Evolutionary conservation across 2,888 invertebrate species (phyloP).

Genomic region (Bombyx huttoni): DNA sequence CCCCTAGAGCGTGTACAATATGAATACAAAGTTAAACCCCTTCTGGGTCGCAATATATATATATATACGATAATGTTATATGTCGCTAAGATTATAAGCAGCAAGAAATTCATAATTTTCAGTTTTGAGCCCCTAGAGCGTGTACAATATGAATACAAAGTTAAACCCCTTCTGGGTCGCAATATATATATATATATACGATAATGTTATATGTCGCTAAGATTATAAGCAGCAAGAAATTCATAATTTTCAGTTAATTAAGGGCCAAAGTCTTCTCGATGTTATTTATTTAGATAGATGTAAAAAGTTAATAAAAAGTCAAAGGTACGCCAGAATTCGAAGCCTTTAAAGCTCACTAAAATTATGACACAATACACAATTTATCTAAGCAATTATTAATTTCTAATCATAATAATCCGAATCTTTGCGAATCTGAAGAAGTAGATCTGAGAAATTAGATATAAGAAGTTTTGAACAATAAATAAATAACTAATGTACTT

Average conservation of each 20-base stretch:
- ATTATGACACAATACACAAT: not conserved
- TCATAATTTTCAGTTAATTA: too few relatives aligned
- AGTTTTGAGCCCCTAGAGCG: conserved; percentile 37
- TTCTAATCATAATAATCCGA: not conserved
- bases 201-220: not conserved
- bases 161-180: conserved; percentile 15
- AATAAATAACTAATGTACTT: conserved; percentile 43
- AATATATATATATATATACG: not conserved
- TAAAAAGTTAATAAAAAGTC: too few relatives aligned
- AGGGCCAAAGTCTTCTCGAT: too few relatives aligned
- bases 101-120: not conserved
- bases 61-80: not conserved
- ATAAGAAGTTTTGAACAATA: not conserved
- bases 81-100: not conserved
- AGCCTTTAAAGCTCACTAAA: not conserved
- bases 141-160: conserved; percentile 40
- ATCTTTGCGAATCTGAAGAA: not conserved
- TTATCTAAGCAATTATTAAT: too few relatives aligned
- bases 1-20: conserved; percentile 39
- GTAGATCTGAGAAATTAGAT: too few relatives aligned
- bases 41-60: conserved; percentile 1
- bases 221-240: not conserved
- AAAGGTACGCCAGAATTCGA: not conserved
- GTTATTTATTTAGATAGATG: too few relatives aligned
- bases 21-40: conserved; percentile 36